A percentile compares a stretch with the other conserved stretches of the same genome.
Conservation (phyloP, 2,113 vertebrate genomes). For the Callospermophilus lateralis region DNA sequence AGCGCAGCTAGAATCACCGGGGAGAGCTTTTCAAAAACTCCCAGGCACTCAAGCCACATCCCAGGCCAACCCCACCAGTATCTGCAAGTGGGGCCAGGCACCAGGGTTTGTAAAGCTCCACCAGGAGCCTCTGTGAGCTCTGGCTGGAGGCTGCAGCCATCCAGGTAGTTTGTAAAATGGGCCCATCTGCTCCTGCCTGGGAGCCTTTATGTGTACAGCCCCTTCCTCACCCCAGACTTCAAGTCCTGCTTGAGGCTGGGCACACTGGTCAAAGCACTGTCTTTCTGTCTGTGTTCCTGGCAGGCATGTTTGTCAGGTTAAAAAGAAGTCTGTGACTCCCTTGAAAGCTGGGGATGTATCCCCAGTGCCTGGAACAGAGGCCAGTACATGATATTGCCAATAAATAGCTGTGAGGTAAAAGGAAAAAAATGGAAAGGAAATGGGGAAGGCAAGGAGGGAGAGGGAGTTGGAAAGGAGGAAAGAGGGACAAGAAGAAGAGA, state of each 20-base stretch:
- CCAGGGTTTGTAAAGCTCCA: rapidly evolving
- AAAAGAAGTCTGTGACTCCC: not conserved
- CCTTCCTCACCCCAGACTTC: not conserved
- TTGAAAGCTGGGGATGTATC: not conserved
- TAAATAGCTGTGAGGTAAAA: not conserved
- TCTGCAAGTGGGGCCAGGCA: not conserved
- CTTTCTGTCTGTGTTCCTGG: not conserved
- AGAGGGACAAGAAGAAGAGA: rapidly evolving
- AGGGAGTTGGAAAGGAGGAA: too few relatives aligned
- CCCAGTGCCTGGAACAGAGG: not conserved
- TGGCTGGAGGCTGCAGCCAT: not conserved
- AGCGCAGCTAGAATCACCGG: not conserved
- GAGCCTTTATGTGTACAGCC: not conserved
- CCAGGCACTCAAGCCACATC: not conserved
- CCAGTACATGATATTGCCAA: not conserved
- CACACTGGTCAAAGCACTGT: not conserved
- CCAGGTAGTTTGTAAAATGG: rapidly evolving
- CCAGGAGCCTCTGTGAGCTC: not conserved
- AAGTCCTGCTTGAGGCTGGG: not conserved
- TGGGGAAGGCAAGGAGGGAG: too few relatives aligned
- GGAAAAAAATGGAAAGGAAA: not conserved
- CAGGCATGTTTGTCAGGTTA: not conserved
- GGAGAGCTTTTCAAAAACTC: not conserved
- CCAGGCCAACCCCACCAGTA: not conserved
- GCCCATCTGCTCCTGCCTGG: not conserved